Base-by-base conservation (phyloP, 2,888 invertebrate genomes). In the Cheilosia impressa region DNA sequence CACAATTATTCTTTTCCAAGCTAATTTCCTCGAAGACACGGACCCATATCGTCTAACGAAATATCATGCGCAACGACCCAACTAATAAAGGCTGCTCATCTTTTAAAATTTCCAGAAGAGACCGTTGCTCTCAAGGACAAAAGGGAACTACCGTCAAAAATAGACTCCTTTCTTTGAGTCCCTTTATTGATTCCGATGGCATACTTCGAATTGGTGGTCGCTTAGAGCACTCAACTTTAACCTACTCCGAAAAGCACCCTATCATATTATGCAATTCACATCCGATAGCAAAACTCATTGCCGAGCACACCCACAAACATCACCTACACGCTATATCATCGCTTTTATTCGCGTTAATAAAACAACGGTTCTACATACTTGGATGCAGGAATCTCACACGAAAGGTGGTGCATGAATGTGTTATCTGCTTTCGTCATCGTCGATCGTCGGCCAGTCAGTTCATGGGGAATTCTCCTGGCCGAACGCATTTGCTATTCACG, bases 381-480 rank as follows among this genome's bases (percentile, higher is more conserved):
- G 63, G 57, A 5, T 38, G 41, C n/a, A 34, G 55, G 53, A 69
- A 76, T 45, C 13, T 82, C 75, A 2, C 22, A 22, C 22, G 22
- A 22, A 22, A 2, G 22, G 22, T 22, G 2, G 22, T 22, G 6
- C 68, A 69, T 41, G 24, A 53, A 3, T 77, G 72, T 19, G 31
- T 77, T 10, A 24, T 9, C 1, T 78, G 62, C 53, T 53, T 53
- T 57, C 24, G 2, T 13, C 34, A 27, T 57, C n/a, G 31, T 6
- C 57, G 45, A 27, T 57, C n/a, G 31, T 6, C 57, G 31, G 45
- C 5, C 79, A 19, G 22, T 79, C 69, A 27, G 66, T 85, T 38
- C 41, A 76, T 15, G 80, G 81, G 80, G 62, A 85, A 72, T 45
- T 45, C 62, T 80, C 15, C 58, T 66, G 34, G 62, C 68, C 5